Conservation (phyloP, 2,888 invertebrate species). For the Folsomia manolachei region DNA sequence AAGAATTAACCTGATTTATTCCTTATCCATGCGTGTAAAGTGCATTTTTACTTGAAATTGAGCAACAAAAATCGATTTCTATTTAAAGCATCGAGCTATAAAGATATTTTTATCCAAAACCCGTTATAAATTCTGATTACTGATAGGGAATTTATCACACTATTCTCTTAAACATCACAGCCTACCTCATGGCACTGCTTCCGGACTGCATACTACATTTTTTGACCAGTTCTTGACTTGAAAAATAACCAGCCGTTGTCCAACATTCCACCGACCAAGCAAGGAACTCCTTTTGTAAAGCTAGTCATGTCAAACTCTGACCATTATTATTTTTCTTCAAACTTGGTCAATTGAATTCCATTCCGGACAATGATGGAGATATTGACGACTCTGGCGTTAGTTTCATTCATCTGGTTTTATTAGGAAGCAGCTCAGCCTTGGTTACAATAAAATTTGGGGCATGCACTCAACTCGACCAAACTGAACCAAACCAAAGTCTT, state of each 20-base stretch:
- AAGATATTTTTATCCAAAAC: no score
- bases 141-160: no score
- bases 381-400: background rate
- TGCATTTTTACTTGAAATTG: background rate
- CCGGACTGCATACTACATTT: no score
- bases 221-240: no score
- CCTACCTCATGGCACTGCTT: no score
- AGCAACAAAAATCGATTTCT: background rate
- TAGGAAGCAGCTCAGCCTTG: background rate
- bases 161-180: no score
- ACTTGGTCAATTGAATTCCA: background rate
- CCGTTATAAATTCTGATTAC: no score
- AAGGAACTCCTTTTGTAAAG: no score
- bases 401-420: background rate
- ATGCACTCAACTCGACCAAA: background rate
- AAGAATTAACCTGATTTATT: slow-evolving; percentile 1
- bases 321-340: background rate
- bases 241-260: no score
- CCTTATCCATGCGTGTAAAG: background rate
- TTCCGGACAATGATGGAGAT: background rate
- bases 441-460: background rate
- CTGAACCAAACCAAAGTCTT: background rate
- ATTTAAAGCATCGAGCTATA: background rate
- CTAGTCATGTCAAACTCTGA: no score
- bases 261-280: no score